A percentile compares a stretch with the other conserved stretches of the same genome.
These are phyloP conservation scores for Varanus komodoensis DNA, from an alignment of 2,113 vertebrate species.

Conservation along the genomic window DNA sequence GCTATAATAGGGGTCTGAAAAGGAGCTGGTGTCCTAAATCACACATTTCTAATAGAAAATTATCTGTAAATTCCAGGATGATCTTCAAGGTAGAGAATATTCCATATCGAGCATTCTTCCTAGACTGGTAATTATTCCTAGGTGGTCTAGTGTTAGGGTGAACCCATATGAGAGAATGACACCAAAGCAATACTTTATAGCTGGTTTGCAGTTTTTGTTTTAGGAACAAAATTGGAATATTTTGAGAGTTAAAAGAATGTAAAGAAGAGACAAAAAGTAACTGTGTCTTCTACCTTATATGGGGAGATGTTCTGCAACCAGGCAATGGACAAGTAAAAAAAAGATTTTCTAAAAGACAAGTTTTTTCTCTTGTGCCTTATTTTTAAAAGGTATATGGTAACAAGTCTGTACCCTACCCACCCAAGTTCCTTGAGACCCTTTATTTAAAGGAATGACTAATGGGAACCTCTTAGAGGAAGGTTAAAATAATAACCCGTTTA, in stretches of 20 bases:
- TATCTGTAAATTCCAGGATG: neutral
- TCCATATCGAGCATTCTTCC: neutral
- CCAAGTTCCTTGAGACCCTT: conserved; percentile 46
- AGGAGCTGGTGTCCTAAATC: neutral
- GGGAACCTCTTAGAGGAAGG: conserved; percentile 48
- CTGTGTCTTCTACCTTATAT: neutral
- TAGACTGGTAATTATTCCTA: neutral
- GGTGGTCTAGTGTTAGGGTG: too few relatives aligned
- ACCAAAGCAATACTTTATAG: too few relatives aligned
- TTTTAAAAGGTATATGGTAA: conserved; percentile 59
- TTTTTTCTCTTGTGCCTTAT: conserved; percentile 19
- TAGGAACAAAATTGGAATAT: neutral
- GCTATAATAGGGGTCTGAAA: neutral
- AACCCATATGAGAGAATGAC: too few relatives aligned
- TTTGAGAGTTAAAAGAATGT: neutral
- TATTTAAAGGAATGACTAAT: conserved; percentile 30
- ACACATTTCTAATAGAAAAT: neutral
- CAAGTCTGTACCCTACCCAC: conserved; percentile 46
- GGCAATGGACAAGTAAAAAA: conserved; percentile 32
- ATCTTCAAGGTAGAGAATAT: neutral
- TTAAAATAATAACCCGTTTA: conserved; percentile 57
- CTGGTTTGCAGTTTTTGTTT: neutral
- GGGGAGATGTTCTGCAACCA: conserved; percentile 44
- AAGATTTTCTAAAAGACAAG: conserved; percentile 62
- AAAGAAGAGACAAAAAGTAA: neutral